Percentiles rank a stretch among this genome's conserved stretches.
phyloP scores from a whole-genome alignment of 2,113 vertebrate genomes.

The Erythrolamprus reginae region DNA sequence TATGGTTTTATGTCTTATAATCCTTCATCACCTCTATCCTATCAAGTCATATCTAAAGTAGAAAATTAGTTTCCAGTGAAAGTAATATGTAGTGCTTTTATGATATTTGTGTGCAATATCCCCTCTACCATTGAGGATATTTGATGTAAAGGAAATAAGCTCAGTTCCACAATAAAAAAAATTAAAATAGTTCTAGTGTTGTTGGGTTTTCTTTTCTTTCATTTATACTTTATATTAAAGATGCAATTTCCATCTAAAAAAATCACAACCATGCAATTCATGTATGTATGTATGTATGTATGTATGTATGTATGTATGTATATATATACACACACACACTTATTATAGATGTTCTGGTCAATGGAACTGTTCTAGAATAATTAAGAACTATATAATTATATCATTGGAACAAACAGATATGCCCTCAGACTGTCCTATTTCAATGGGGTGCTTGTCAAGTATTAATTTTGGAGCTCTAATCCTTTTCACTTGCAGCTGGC shows the following conservation, averaged over 20 bases:
- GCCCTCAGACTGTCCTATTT: not conserved
- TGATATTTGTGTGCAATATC: slow-evolving; percentile 98
- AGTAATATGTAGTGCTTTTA: slow-evolving; percentile 97
- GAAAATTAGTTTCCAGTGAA: slow-evolving; percentile 92
- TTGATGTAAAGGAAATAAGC: slow-evolving; percentile 88
- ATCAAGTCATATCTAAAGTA: slow-evolving; percentile 92
- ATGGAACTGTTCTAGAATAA: not conserved
- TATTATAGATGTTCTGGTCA: not conserved
- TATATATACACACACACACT: not conserved
- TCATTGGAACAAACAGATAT: too few species aligned
- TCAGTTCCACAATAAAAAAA: slow-evolving; percentile 95
- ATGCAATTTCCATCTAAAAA: not conserved
- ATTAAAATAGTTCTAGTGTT: slow-evolving; percentile 73
- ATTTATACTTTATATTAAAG: not conserved
- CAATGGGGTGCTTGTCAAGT: not conserved
- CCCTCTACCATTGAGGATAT: slow-evolving; percentile 82
- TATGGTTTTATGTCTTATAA: slow-evolving; percentile 95
- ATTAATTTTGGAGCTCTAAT: not conserved
- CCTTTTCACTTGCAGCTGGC: not conserved
- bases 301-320: too few species aligned
- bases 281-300: too few species aligned
- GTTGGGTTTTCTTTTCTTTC: slow-evolving; percentile 51
- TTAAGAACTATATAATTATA: not conserved
- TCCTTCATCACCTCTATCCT: slow-evolving; percentile 85
- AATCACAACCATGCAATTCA: not conserved